These are phyloP conservation scores for Pollenia angustigena DNA, from an alignment of 2,888 invertebrate genomes.

Conservation along the genomic window DNA sequence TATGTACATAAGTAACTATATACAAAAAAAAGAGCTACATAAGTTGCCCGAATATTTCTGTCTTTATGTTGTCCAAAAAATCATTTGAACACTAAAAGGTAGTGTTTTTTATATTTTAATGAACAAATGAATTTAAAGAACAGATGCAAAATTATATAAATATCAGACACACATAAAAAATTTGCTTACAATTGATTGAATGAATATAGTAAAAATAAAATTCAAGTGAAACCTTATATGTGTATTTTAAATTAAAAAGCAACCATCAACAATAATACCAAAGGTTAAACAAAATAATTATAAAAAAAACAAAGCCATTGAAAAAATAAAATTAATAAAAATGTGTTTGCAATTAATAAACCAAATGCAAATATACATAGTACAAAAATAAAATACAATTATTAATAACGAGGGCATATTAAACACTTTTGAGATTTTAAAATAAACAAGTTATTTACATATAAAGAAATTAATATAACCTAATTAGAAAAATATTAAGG, in stretches of 20 bases:
- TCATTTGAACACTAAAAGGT: too few species aligned
- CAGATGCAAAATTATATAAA: not conserved
- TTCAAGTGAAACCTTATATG: slow-evolving; percentile 39
- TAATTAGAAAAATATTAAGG: too few species aligned
- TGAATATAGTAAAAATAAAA: slow-evolving; percentile 6
- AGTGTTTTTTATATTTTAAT: not conserved
- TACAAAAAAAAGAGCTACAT: too few species aligned
- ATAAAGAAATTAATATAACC: too few species aligned
- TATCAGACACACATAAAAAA: not conserved
- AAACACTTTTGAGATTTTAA: not conserved
- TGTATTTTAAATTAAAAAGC: slow-evolving; percentile 32
- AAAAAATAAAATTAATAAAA: not conserved
- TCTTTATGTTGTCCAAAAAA: too few species aligned
- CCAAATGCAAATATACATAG: not conserved
- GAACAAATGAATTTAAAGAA: slow-evolving; percentile 23
- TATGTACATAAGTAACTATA: too few species aligned
- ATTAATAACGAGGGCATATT: not conserved
- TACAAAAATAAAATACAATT: not conserved
- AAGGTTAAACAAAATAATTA: slow-evolving; percentile 21
- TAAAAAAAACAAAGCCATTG: not conserved
- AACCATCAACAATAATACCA: slow-evolving; percentile 20
- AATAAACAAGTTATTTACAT: not conserved
- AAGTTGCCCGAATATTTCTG: too few species aligned
- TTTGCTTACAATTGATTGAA: slow-evolving; percentile 17
- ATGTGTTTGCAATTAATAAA: not conserved